Evolutionary conservation across 2,113 vertebrate species (phyloP).

Genomic region (Dromiciops gliroides): DNA sequence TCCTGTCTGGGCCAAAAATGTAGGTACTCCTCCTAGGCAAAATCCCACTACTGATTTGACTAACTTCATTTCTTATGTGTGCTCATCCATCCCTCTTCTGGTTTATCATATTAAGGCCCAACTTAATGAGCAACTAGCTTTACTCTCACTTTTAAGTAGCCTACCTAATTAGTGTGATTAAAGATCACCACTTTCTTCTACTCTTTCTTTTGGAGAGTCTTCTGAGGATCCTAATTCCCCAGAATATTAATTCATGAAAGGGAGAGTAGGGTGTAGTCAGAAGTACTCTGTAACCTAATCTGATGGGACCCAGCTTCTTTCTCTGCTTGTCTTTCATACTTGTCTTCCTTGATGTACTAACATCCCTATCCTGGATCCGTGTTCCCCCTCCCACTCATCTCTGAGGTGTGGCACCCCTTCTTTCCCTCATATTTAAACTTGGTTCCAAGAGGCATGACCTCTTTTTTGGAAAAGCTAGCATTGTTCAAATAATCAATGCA

Average conservation of each 20-base stretch:
- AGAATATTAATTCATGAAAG: neutral
- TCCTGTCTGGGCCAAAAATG: neutral
- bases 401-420: neutral
- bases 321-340: neutral
- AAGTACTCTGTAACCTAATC: neutral
- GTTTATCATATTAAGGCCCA: too few species aligned
- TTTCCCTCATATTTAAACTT: neutral
- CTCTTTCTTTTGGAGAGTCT: neutral
- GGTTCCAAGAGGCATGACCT: too few species aligned
- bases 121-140: neutral
- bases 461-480: too few species aligned
- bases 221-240: neutral
- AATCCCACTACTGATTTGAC: neutral
- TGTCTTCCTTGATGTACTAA: neutral
- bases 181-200: neutral
- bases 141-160: neutral
- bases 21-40: neutral
- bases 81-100: neutral
- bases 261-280: neutral
- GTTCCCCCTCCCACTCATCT: neutral
- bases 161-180: neutral
- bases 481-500: too few species aligned
- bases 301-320: neutral
- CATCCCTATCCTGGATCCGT: neutral
- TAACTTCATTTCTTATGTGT: neutral